A percentile compares a stretch with the other conserved stretches of the same genome.
phyloP scores from a whole-genome alignment of 2,888 invertebrate genomes.

The Allophyes oxyacanthae region DNA sequence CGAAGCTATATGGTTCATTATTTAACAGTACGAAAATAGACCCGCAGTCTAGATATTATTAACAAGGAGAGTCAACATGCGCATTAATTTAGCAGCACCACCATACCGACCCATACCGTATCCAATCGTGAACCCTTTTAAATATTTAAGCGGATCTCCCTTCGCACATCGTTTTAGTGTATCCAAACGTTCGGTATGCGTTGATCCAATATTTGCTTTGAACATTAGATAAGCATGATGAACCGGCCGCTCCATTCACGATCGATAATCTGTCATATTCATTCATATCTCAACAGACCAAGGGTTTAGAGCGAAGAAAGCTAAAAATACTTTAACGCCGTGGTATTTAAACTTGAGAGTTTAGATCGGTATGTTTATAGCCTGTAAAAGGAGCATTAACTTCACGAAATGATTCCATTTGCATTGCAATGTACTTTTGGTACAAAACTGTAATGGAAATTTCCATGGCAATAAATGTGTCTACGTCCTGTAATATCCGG shows the following conservation, averaged over 20 bases:
- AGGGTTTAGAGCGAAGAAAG: conserved; percentile 27
- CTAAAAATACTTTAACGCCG: conserved; percentile 24
- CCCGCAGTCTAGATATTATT: conserved; percentile 20
- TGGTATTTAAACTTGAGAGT: conserved; percentile 17
- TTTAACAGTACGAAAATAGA: conserved; percentile 18
- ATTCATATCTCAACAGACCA: conserved; percentile 38
- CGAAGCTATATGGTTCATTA: too few relatives aligned
- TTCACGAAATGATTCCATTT: conserved; percentile 13
- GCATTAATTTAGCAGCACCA: conserved; percentile 38
- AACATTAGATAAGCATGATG: conserved; percentile 71
- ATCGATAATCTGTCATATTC: conserved; percentile 56
- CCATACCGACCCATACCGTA: conserved; percentile 23
- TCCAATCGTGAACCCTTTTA: conserved; percentile 56
- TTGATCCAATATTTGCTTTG: conserved; percentile 73
- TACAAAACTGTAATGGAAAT: conserved; percentile 19
- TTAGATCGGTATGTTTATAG: conserved; percentile 7
- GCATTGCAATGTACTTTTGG: conserved; percentile 11
- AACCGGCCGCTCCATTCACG: conserved; percentile 60
- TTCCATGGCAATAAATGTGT: conserved; percentile 41
- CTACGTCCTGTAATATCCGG: conserved; percentile 35
- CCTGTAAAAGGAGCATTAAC: conserved; percentile 8
- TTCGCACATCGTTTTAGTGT: conserved; percentile 54
- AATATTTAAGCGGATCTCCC: conserved; percentile 48
- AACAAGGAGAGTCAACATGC: conserved; percentile 16
- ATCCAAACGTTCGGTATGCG: conserved; percentile 70